Conservation (phyloP, 2,113 vertebrate genomes). For the Narcine bancroftii region DNA sequence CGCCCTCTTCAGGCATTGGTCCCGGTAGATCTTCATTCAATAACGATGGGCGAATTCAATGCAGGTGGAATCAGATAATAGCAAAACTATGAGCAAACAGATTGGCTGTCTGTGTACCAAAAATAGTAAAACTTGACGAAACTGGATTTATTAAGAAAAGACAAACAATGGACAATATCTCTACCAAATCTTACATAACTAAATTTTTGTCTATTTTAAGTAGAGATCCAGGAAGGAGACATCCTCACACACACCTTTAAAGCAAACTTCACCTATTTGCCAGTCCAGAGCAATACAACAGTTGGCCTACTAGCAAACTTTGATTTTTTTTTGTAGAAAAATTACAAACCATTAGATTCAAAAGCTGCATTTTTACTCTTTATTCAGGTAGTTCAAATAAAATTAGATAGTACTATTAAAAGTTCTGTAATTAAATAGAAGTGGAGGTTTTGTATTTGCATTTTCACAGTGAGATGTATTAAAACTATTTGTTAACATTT, state of each 20-base stretch:
- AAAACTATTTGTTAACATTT: background rate
- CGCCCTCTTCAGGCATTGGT: too few relatives aligned
- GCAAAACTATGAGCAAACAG: too few relatives aligned
- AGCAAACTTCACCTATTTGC: background rate
- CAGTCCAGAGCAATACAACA: background rate
- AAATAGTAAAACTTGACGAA: too few relatives aligned
- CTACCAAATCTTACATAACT: too few relatives aligned
- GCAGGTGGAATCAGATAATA: too few relatives aligned
- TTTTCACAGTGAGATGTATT: background rate
- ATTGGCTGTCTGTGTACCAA: too few relatives aligned
- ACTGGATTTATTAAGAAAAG: too few relatives aligned
- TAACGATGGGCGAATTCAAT: too few relatives aligned
- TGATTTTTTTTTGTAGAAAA: background rate
- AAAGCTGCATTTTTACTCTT: background rate
- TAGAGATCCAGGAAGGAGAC: background rate
- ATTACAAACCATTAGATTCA: background rate
- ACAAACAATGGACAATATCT: too few relatives aligned
- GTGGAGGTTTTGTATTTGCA: background rate
- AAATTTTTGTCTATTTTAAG: background rate
- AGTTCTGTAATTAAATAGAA: background rate
- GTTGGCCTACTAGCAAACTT: background rate
- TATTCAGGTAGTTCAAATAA: background rate
- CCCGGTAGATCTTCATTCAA: too few relatives aligned
- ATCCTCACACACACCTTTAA: background rate
- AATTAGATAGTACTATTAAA: background rate